These are phyloP conservation scores for Homalodisca vitripennis DNA, from an alignment of 1,140 invertebrate species.

Conservation along the genomic window DNA sequence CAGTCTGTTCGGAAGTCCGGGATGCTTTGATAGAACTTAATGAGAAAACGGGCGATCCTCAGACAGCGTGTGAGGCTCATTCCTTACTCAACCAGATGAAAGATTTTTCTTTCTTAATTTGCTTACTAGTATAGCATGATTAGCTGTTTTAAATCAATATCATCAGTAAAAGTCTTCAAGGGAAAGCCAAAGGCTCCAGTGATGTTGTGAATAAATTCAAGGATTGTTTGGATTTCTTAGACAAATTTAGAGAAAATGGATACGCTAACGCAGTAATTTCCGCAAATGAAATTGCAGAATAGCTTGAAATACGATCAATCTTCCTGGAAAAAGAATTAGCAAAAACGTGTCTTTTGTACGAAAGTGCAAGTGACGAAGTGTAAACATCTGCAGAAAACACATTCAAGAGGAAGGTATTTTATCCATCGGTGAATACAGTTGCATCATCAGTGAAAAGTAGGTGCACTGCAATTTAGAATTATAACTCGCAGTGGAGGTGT, in stretches of 20 bases:
- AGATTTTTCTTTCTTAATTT: not conserved
- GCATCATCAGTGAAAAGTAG: not conserved
- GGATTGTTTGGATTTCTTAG: not conserved
- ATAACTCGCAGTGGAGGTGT: conserved; percentile 10
- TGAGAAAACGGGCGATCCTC: not conserved
- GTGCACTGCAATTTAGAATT: not conserved
- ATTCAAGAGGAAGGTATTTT: conserved; percentile 12
- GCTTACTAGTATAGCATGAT: not conserved
- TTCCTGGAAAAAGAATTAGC: not conserved
- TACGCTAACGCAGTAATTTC: not conserved
- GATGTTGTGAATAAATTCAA: not conserved
- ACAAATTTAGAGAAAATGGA: not conserved
- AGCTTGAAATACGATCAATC: not conserved
- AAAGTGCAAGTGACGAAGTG: not conserved
- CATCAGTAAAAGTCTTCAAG: conserved; percentile 19
- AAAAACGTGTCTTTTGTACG: not conserved
- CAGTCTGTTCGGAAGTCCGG: not conserved
- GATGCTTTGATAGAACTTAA: not conserved
- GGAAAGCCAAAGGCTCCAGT: conserved; percentile 17
- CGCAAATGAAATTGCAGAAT: not conserved
- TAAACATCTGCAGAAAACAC: not conserved
- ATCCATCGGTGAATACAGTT: not conserved
- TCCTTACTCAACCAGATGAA: not conserved
- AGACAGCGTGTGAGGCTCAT: not conserved
- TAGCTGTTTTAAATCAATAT: conserved; percentile 8